A percentile compares a stretch with the other conserved stretches of the same genome.
phyloP scores from a whole-genome alignment of 2,113 vertebrate genomes.

The Etia nguti region DNA sequence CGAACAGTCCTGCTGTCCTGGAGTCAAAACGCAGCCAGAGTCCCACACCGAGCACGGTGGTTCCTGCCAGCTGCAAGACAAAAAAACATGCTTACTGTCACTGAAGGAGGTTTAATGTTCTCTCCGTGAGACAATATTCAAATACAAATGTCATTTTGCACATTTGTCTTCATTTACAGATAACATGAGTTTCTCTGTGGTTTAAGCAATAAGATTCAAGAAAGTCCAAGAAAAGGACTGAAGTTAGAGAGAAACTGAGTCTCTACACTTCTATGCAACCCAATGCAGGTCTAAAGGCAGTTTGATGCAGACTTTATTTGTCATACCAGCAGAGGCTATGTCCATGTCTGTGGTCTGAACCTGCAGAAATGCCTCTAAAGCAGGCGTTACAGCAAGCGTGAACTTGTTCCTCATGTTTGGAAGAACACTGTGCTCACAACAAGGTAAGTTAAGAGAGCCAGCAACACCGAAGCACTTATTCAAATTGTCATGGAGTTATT shows the following conservation, averaged over 20 bases:
- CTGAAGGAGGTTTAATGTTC: background rate
- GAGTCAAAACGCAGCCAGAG: conserved; percentile 93
- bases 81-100: background rate
- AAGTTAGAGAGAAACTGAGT: background rate
- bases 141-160: background rate
- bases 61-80: conserved; percentile 75
- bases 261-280: background rate
- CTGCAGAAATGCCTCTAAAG: background rate
- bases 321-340: background rate
- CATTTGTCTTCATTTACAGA: background rate
- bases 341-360: background rate
- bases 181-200: background rate
- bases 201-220: background rate
- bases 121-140: background rate
- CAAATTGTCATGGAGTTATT: background rate
- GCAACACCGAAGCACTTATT: background rate
- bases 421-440: background rate
- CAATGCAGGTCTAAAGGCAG: background rate
- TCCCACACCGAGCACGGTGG: conserved; percentile 84
- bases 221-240: background rate
- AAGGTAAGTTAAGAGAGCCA: background rate
- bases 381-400: background rate
- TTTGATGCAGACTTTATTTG: background rate
- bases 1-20: conserved; percentile 82
- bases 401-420: background rate